These are phyloP conservation scores for Syndactyla subalaris DNA, from an alignment of 2,797 vertebrate genomes.

Conservation along the genomic window DNA sequence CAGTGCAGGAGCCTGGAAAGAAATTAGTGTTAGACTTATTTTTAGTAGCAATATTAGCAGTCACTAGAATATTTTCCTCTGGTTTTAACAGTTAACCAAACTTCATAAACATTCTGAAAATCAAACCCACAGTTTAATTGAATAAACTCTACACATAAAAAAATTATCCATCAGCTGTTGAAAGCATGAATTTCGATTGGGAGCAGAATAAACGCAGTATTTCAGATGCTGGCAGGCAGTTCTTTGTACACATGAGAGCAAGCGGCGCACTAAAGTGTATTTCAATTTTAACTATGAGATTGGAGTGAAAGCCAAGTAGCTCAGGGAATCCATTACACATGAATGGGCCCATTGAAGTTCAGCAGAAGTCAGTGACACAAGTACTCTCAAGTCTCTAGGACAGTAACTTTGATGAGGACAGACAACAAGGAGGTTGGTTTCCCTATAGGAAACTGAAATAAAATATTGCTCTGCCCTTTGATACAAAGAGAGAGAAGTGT, in stretches of 20 bases:
- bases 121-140: neutral
- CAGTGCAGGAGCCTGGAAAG: accelerated
- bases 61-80: neutral
- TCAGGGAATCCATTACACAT: neutral
- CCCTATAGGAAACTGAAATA: neutral
- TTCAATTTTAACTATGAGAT: neutral
- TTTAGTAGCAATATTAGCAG: neutral
- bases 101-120: neutral
- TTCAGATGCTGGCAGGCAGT: neutral
- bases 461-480: neutral
- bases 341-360: neutral
- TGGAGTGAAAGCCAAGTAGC: neutral
- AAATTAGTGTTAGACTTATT: too few species aligned
- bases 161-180: neutral
- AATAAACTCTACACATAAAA: neutral
- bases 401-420: neutral
- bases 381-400: neutral
- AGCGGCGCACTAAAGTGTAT: neutral
- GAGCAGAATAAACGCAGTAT: neutral
- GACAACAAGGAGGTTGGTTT: neutral
- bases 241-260: neutral
- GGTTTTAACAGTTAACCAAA: neutral
- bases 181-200: neutral
- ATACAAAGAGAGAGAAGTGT: neutral
- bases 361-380: neutral